A percentile compares a stretch with the other conserved stretches of the same genome.
These are phyloP conservation scores for Hydrochoerus hydrochaeris DNA, from an alignment of 2,113 vertebrate genomes.

Conservation along the genomic window DNA sequence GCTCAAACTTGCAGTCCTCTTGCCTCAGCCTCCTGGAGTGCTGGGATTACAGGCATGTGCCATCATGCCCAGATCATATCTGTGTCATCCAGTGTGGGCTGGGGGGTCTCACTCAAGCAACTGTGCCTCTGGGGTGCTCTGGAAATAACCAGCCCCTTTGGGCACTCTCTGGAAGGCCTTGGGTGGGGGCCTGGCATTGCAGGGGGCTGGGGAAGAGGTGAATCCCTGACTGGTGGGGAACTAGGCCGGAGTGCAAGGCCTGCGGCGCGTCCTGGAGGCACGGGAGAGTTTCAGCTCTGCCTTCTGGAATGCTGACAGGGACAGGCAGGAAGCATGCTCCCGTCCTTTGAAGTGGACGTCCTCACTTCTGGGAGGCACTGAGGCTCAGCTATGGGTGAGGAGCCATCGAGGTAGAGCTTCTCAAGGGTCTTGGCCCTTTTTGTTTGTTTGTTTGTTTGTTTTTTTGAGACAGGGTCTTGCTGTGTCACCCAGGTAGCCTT, in stretches of 20 bases:
- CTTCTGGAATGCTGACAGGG: accelerated
- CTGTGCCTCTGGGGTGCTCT: not conserved
- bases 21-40: not conserved
- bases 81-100: not conserved
- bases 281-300: not conserved
- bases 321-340: not conserved
- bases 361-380: accelerated
- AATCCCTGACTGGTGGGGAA: too few relatives aligned
- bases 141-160: not conserved
- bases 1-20: not conserved
- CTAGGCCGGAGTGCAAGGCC: not conserved
- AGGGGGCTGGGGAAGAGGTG: accelerated
- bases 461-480: not conserved
- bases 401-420: accelerated
- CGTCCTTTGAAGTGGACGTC: accelerated
- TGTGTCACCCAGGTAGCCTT: not conserved
- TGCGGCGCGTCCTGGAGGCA: not conserved
- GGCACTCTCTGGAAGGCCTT: not conserved
- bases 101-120: not conserved
- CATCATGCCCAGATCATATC: not conserved
- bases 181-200: not conserved
- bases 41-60: not conserved
- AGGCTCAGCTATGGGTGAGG: not conserved
- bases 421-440: not conserved
- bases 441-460: not conserved